phyloP scores from a whole-genome alignment of 2,797 vertebrate species.

The Acropternis orthonyx region DNA sequence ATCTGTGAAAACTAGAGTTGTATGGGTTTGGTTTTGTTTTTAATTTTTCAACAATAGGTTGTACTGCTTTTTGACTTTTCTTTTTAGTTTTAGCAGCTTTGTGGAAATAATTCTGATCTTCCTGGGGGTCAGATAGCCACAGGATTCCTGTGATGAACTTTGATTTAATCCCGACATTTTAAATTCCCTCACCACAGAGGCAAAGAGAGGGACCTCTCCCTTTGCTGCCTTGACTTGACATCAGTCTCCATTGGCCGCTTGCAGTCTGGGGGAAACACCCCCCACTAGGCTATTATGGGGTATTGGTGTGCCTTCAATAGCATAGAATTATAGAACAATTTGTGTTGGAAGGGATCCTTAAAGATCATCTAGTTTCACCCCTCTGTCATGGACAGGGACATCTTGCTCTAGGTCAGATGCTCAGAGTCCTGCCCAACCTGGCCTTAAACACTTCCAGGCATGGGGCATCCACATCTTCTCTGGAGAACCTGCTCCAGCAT shows the following conservation, averaged over 20 bases:
- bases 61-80: not conserved
- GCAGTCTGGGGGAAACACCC: not conserved
- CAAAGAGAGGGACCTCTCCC: not conserved
- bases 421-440: not conserved
- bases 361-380: not conserved
- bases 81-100: not conserved
- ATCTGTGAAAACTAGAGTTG: not conserved
- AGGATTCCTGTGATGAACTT: not conserved
- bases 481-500: not conserved
- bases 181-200: not conserved
- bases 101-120: not conserved
- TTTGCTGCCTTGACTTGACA: not conserved
- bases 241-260: not conserved
- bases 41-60: not conserved
- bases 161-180: not conserved
- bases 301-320: not conserved
- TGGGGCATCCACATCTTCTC: not conserved
- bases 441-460: not conserved
- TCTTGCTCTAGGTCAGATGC: not conserved
- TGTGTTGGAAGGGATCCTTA: not conserved
- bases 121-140: not conserved
- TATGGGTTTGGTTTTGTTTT: not conserved
- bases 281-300: fast-evolving
- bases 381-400: not conserved
- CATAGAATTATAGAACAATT: not conserved